These are phyloP conservation scores for Garrulus glandarius DNA, from an alignment of 2,797 vertebrate species.

Conservation along the genomic window DNA sequence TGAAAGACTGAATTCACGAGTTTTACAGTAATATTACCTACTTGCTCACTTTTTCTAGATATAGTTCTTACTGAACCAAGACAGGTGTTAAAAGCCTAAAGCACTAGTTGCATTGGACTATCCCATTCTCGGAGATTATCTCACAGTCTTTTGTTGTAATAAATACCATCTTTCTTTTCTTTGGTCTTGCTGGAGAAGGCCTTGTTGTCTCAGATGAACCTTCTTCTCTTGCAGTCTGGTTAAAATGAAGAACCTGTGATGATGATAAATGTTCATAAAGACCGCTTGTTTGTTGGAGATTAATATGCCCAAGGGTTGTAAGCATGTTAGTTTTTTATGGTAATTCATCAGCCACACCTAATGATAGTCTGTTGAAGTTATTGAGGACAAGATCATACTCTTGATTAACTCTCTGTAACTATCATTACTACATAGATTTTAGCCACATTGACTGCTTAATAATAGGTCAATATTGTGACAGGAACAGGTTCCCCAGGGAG, in stretches of 20 bases:
- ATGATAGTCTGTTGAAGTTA: neutral
- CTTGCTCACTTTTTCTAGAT: neutral
- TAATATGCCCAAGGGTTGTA: neutral
- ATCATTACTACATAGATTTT: neutral
- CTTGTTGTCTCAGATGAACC: neutral
- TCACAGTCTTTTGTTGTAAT: neutral
- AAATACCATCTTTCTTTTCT: conserved; percentile 32
- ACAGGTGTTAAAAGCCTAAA: neutral
- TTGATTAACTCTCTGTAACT: neutral
- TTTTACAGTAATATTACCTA: neutral
- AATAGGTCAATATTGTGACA: neutral
- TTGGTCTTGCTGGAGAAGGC: neutral
- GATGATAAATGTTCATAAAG: neutral
- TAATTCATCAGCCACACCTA: neutral
- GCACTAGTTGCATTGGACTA: neutral
- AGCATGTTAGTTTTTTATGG: neutral
- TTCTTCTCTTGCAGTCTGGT: neutral
- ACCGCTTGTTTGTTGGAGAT: neutral
- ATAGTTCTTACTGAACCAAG: neutral
- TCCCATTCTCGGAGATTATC: neutral
- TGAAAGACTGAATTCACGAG: neutral
- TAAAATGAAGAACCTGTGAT: conserved; percentile 46
- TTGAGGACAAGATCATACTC: neutral
- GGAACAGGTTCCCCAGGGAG: neutral
- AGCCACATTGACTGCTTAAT: neutral